phyloP scores from a whole-genome alignment of 2,113 vertebrate species.

The Myrmecophaga tridactyla region DNA sequence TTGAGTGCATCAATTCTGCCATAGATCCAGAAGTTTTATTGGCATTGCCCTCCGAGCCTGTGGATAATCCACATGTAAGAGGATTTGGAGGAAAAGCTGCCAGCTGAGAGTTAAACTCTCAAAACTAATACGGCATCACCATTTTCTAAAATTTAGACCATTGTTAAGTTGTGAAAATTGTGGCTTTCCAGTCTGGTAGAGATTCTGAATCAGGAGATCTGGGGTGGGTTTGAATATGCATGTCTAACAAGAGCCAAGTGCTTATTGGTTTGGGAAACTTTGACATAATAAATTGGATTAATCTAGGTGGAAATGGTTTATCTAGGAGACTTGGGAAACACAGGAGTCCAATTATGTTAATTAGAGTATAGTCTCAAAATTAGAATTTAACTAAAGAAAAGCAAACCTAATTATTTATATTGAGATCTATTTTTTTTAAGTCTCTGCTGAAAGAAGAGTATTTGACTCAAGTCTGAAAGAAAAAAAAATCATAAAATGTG shows the following conservation, averaged over 20 bases:
- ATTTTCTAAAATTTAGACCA: slow-evolving; percentile 45
- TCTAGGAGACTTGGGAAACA: slow-evolving; percentile 44
- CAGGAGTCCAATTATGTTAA: slow-evolving; percentile 59
- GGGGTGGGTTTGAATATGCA: not conserved
- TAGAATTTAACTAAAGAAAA: slow-evolving; percentile 62
- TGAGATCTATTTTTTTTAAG: not conserved
- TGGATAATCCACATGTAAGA: slow-evolving; percentile 53
- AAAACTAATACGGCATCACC: slow-evolving; percentile 46
- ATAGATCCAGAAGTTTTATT: slow-evolving; percentile 21
- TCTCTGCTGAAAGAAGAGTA: not conserved
- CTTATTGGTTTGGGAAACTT: slow-evolving; percentile 35
- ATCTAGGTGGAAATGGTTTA: slow-evolving; percentile 50
- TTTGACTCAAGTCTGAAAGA: not conserved
- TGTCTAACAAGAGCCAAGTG: not conserved
- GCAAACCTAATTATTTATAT: slow-evolving; percentile 44
- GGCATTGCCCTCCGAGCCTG: slow-evolving; percentile 6
- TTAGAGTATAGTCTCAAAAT: slow-evolving; percentile 35
- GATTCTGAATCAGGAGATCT: not conserved
- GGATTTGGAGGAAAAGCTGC: slow-evolving; percentile 51
- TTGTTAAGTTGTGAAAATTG: slow-evolving; percentile 5
- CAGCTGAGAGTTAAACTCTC: slow-evolving; percentile 43
- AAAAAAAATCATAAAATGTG: not conserved
- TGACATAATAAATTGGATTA: slow-evolving; percentile 42
- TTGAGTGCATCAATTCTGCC: slow-evolving; percentile 29
- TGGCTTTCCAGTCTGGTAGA: not conserved